Evolutionary conservation across 64 coral and sea anemone genomes (phyloP).

Genomic region (Trachythela sp.): DNA sequence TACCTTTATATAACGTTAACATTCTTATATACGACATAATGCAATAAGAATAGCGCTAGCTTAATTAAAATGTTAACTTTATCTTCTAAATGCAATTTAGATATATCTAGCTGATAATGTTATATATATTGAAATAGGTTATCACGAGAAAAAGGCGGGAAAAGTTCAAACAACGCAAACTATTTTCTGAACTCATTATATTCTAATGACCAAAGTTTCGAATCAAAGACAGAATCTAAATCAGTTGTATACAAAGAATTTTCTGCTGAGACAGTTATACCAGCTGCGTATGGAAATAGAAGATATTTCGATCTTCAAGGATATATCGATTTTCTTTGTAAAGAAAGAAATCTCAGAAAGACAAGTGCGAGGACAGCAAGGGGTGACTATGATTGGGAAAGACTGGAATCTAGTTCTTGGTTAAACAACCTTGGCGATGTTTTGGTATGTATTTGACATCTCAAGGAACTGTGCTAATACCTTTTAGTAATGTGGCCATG

Average conservation of each 20-base stretch:
- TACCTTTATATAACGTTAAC: too few relatives aligned
- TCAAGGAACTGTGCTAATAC: background rate
- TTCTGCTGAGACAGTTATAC: background rate
- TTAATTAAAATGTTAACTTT: too few relatives aligned
- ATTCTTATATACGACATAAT: too few relatives aligned
- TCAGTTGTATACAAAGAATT: background rate
- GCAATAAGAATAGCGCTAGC: too few relatives aligned
- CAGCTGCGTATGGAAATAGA: background rate
- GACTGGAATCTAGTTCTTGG: background rate
- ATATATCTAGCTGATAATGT: too few relatives aligned
- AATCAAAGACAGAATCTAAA: background rate
- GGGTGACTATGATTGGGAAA: background rate
- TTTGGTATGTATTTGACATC: background rate
- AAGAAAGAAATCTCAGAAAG: background rate
- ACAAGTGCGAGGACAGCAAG: background rate
- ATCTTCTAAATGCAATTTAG: too few relatives aligned
- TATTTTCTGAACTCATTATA: background rate
- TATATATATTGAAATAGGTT: background rate
- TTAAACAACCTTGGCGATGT: background rate
- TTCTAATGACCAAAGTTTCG: background rate
- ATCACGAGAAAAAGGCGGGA: background rate
- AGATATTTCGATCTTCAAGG: background rate
- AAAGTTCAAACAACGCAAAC: background rate
- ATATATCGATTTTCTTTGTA: background rate
- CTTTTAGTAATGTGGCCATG: too few relatives aligned